Percentiles rank a stretch among this genome's conserved stretches.
phyloP scores from a whole-genome alignment of 2,797 vertebrate species.

The Arrhamphus sclerolepis region DNA sequence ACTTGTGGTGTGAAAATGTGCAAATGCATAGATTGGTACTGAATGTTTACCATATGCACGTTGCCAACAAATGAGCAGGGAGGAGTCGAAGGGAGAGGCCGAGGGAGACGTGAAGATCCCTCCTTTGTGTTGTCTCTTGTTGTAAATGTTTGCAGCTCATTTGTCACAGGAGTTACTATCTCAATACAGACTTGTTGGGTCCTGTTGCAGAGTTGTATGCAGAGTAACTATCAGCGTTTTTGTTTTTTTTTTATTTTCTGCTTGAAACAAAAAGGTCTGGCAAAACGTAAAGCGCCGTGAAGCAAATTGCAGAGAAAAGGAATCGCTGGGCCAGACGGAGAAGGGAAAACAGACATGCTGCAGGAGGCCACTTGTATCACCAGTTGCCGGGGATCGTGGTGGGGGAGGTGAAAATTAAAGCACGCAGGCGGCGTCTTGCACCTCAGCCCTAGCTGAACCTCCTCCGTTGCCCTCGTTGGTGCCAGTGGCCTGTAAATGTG shows the following conservation, averaged over 20 bases:
- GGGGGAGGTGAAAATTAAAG: constrained; percentile 88
- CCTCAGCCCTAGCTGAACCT: constrained; percentile 69
- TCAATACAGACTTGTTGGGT: constrained; percentile 8
- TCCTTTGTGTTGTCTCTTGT: constrained; percentile 32
- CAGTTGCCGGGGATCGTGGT: constrained; percentile 71
- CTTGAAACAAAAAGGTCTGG: neutral
- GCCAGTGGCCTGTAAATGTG: constrained; percentile 33
- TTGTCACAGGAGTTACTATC: constrained; percentile 3
- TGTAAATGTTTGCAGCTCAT: constrained; percentile 22
- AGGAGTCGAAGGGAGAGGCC: constrained; percentile 13
- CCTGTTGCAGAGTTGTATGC: constrained; percentile 24
- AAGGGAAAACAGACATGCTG: constrained; percentile 48
- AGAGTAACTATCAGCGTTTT: neutral
- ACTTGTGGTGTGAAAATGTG: neutral
- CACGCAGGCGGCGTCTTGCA: constrained; percentile 83
- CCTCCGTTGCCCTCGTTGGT: constrained; percentile 43
- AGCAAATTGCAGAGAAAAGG: constrained; percentile 27
- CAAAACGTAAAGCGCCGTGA: neutral
- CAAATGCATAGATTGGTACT: constrained; percentile 3
- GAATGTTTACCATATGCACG: constrained; percentile 19
- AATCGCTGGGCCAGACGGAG: constrained; percentile 37
- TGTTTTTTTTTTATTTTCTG: no score
- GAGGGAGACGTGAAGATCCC: constrained; percentile 19
- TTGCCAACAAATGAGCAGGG: constrained; percentile 20
- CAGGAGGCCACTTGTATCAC: constrained; percentile 67